Percentiles rank a stretch among this genome's conserved stretches.
These are phyloP conservation scores for Sebastes hubbsi DNA, from an alignment of 2,797 vertebrate species.

Conservation along the genomic window DNA sequence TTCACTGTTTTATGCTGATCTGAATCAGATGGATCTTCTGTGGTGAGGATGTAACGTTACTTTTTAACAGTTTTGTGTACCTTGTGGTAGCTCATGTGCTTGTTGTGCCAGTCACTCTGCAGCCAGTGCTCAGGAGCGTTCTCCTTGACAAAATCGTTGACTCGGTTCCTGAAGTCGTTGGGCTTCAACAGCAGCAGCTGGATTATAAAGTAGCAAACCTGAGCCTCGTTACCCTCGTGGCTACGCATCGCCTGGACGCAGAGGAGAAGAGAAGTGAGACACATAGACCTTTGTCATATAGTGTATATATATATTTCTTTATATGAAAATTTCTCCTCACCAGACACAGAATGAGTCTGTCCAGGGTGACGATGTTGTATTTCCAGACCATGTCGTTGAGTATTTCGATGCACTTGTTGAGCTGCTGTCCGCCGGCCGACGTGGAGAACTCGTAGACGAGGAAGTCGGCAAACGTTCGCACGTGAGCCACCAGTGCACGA, in stretches of 20 bases:
- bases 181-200: constrained; percentile 97
- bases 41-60: background rate
- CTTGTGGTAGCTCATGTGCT: constrained; percentile 99
- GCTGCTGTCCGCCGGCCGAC: constrained; percentile 95
- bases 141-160: constrained; percentile 98
- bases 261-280: background rate
- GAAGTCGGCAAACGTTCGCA: constrained; percentile 98
- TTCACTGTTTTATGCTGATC: background rate
- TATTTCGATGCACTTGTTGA: constrained; percentile 99
- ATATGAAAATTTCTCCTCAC: constrained; percentile 76
- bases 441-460: constrained; percentile 98
- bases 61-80: constrained; percentile 68
- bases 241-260: constrained; percentile 94
- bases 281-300: background rate
- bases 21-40: background rate
- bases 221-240: constrained; percentile 98
- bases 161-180: constrained; percentile 97
- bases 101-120: constrained; percentile 99
- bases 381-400: constrained; percentile 99
- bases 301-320: background rate
- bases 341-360: constrained; percentile 95
- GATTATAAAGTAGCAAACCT: constrained; percentile 99
- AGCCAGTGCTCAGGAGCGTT: constrained; percentile 99
- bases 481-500: constrained; percentile 94
- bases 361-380: constrained; percentile 98